A percentile compares a stretch with the other conserved stretches of the same genome.
These are phyloP conservation scores for Callopanchax toddi DNA, from an alignment of 2,113 vertebrate genomes.

Conservation along the genomic window DNA sequence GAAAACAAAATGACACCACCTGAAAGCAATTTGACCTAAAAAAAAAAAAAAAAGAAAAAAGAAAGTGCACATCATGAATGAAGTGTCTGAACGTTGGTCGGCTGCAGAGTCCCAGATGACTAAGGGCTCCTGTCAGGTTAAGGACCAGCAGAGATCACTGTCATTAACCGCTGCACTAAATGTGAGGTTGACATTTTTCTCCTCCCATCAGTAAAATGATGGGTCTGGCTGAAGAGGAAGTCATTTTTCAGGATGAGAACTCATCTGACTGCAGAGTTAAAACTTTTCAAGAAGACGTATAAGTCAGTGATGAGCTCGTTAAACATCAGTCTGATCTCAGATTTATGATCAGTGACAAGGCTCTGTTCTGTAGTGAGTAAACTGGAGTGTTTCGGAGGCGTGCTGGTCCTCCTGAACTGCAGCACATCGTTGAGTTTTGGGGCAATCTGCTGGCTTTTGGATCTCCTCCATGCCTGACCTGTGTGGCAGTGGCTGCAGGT, in stretches of 20 bases:
- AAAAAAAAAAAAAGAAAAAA: not conserved
- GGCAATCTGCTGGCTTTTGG: conserved; percentile 9
- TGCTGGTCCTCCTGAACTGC: not conserved
- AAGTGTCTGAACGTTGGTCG: too few species aligned
- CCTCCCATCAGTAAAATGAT: not conserved
- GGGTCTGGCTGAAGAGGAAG: not conserved
- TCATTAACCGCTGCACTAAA: not conserved
- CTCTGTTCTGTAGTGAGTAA: too few species aligned
- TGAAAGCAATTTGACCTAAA: not conserved
- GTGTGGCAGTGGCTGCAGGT: conserved; percentile 53
- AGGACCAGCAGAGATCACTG: not conserved
- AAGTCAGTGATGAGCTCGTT: not conserved
- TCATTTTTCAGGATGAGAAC: not conserved
- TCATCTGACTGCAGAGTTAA: not conserved
- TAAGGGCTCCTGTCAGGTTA: too few species aligned
- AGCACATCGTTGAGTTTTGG: conserved; percentile 13
- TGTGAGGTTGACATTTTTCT: not conserved
- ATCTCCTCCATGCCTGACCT: conserved; percentile 66
- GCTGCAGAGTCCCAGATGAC: too few species aligned
- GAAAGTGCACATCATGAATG: not conserved
- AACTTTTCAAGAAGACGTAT: not conserved
- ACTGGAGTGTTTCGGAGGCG: too few species aligned
- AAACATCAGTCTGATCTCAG: not conserved
- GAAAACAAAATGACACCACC: not conserved
- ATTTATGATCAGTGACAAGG: too few species aligned